These are phyloP conservation scores for Hetaerina americana DNA, from an alignment of 1,140 invertebrate species.

Conservation along the genomic window DNA sequence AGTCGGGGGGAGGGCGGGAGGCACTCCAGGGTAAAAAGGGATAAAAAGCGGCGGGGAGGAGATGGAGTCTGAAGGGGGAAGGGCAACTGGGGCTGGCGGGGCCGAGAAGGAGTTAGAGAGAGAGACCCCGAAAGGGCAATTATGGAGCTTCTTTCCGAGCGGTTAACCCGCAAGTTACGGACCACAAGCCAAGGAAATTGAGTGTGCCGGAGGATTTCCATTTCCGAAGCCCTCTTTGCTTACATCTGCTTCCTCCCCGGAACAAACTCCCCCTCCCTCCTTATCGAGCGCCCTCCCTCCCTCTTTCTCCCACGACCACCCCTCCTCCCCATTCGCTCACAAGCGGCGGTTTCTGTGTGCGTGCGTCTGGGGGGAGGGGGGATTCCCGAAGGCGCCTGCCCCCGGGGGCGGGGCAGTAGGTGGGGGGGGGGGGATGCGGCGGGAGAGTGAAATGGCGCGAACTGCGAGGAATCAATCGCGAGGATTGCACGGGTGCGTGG, in stretches of 20 bases:
- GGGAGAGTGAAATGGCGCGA: no score
- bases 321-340: no score
- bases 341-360: no score
- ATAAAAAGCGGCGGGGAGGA: background rate
- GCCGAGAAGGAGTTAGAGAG: background rate
- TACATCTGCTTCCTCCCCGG: background rate
- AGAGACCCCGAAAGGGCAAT: background rate
- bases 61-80: background rate
- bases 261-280: background rate
- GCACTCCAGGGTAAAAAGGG: background rate
- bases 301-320: no score
- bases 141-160: background rate
- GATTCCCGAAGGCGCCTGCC: no score
- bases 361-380: no score
- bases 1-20: background rate
- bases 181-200: background rate
- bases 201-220: background rate
- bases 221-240: background rate
- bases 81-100: no score
- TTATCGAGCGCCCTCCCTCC: no score
- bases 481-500: no score
- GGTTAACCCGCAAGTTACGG: background rate
- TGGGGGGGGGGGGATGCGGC: no score
- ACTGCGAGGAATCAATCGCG: no score
- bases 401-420: no score